Evolutionary conservation across 2,888 invertebrate species (phyloP).

Genomic region (Drosophila mimetica): DNA sequence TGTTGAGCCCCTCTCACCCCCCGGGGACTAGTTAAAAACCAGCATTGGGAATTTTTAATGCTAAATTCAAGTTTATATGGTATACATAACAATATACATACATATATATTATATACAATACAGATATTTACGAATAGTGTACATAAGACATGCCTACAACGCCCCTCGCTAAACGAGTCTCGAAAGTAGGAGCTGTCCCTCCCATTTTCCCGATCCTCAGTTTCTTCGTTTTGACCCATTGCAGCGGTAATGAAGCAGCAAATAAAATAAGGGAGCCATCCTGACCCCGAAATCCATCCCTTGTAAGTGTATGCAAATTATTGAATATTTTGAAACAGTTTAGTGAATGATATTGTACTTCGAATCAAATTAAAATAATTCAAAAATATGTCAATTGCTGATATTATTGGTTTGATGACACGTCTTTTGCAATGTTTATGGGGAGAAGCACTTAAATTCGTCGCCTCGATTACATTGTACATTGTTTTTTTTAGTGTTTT

Average conservation of each 20-base stretch:
- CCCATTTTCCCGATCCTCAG: conserved; percentile 18
- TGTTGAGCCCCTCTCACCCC: conserved; percentile 56
- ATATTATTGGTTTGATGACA: neutral
- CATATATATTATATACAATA: conserved; percentile 42
- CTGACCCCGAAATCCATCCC: conserved; percentile 32
- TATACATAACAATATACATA: conserved; percentile 46
- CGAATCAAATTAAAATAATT: conserved; percentile 77
- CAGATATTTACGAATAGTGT: conserved; percentile 71
- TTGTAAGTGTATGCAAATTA: conserved; percentile 55
- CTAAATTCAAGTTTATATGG: conserved; percentile 78
- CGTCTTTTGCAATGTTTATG: too few relatives aligned
- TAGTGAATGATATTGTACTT: conserved; percentile 73
- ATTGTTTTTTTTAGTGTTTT: too few relatives aligned
- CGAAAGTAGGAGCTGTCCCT: conserved; percentile 24
- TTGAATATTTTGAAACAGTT: conserved; percentile 76
- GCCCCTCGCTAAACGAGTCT: conserved; percentile 32
- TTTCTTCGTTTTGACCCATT: conserved; percentile 59
- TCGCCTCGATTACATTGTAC: too few relatives aligned
- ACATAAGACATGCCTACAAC: conserved; percentile 66
- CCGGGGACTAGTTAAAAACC: conserved; percentile 54
- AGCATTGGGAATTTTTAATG: conserved; percentile 70
- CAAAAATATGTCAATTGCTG: conserved; percentile 50
- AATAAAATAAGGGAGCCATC: conserved; percentile 32
- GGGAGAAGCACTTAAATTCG: too few relatives aligned
- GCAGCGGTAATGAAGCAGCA: conserved; percentile 52